phyloP scores from a whole-genome alignment of 1,140 invertebrate species.

The Anastrepha ludens region DNA sequence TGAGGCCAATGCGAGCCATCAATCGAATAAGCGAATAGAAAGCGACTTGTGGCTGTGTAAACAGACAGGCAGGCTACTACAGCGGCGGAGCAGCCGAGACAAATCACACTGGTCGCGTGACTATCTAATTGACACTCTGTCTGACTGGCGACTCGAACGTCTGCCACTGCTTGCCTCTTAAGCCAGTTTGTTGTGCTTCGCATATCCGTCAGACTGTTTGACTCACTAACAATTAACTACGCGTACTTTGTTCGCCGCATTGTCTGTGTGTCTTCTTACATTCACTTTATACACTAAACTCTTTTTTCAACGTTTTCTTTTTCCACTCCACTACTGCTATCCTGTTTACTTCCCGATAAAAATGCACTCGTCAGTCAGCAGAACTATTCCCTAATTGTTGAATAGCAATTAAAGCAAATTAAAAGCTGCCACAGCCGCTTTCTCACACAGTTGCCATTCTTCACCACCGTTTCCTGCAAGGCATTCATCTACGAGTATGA shows the following conservation, averaged over 20 bases:
- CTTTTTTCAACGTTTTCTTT: background rate
- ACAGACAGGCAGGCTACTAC: background rate
- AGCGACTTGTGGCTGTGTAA: too few species aligned
- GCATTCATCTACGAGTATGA: background rate
- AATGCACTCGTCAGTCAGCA: background rate
- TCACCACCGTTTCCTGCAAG: background rate
- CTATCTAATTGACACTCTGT: slow-evolving; percentile 17
- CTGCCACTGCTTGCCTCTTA: background rate
- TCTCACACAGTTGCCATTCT: slow-evolving; percentile 18
- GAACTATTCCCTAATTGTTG: slow-evolving; percentile 35
- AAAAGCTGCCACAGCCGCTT: slow-evolving; percentile 29
- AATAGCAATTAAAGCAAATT: slow-evolving; percentile 25
- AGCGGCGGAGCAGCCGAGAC: background rate
- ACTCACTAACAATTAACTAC: background rate
- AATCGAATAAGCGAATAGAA: background rate
- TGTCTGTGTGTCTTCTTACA: background rate
- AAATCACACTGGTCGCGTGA: background rate
- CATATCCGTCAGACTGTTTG: background rate
- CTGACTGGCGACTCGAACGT: background rate
- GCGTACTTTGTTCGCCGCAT: background rate
- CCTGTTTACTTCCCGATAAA: background rate
- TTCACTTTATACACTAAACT: background rate
- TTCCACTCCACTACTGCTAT: too few species aligned
- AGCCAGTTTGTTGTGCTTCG: background rate
- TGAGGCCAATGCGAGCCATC: background rate